phyloP scores from a whole-genome alignment of 1,140 invertebrate genomes.

The Leguminivora glycinivorella region DNA sequence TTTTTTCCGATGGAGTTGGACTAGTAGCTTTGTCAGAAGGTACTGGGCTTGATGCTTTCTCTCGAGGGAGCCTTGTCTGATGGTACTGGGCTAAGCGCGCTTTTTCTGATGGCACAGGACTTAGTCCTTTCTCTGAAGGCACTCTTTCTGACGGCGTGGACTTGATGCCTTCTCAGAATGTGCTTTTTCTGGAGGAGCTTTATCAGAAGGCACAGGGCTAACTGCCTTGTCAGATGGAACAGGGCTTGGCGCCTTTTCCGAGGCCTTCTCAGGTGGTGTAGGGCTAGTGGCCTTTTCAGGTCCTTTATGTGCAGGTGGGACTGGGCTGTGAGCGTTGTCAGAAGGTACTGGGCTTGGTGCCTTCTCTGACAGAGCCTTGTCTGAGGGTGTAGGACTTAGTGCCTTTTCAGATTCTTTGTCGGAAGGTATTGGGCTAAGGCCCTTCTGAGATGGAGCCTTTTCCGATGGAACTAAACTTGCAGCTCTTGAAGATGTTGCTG shows the following conservation, averaged over 20 bases:
- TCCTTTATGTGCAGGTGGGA: neutral
- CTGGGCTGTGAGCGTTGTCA: neutral
- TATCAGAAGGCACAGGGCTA: slow-evolving; percentile 3
- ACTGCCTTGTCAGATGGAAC: neutral
- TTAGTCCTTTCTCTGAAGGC: neutral
- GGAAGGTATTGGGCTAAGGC: neutral
- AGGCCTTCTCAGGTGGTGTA: neutral
- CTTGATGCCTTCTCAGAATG: slow-evolving; percentile 8
- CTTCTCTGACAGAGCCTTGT: neutral
- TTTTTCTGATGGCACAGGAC: neutral
- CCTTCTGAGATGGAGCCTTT: slow-evolving; percentile 10
- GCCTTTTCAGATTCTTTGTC: slow-evolving; percentile 5
- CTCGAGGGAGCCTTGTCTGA: no score
- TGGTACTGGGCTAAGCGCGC: neutral
- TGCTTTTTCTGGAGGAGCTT: slow-evolving; percentile 10
- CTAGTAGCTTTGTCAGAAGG: neutral
- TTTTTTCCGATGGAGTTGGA: neutral
- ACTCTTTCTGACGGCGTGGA: neutral
- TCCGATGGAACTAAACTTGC: slow-evolving; percentile 15
- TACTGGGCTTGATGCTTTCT: neutral
- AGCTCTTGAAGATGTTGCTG: slow-evolving; percentile 23
- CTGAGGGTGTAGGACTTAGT: neutral
- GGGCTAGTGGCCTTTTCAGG: neutral
- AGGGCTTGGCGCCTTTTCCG: neutral
- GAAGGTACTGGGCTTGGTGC: neutral